Evolutionary conservation across 2,113 vertebrate genomes (phyloP), one percentile per base, ranked within the genome.

Genomic region (Mugil cephalus): DNA sequence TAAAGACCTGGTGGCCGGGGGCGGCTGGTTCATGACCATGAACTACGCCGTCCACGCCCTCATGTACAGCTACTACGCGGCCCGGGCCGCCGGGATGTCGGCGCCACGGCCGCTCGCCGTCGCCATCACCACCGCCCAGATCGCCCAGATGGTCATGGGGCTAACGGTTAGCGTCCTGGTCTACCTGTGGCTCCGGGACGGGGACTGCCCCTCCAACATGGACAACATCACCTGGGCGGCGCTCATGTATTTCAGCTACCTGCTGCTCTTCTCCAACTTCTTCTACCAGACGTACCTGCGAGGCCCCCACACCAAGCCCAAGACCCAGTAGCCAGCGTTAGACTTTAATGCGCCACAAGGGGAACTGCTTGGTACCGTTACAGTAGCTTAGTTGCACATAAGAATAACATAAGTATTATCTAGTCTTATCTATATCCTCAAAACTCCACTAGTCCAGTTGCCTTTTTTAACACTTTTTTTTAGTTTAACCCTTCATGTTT

Each of bases 1-100:
- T 93, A 99, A 99, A 88, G 97, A 98, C 95, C 97, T 98, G 97
- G 95, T 98, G 54, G 97, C 97, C 0, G 97, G 97, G 2, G 98
- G 98, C 1, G 98, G 98, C 63, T 99, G 98, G 98, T 99, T 98
- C 87, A 99, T 99, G 97, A 98, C 97, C 60, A 98, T 99, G 96
- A 99, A 99, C 95, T 99, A 96, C 13, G 76, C 91, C 18, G 97
- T 98, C 4, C 98, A 98, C 18, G 96, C 97, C 0, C 94, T 98
- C 71, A 99, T 99, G 97, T 98, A 99, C 95, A 96, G 96, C 1
- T 99, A 98, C 92, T 99, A 98, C 4, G 95, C 96, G 13, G 83
- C 95, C 69, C 93, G 96, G 17, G 97, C 97, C 0, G 95, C 96
- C 0, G 95, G 96, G 30, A 94, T 98, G 93, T 92, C 91, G 4